These are phyloP conservation scores for Mystacides longicornis DNA, from an alignment of 2,888 invertebrate genomes.

Conservation along the genomic window DNA sequence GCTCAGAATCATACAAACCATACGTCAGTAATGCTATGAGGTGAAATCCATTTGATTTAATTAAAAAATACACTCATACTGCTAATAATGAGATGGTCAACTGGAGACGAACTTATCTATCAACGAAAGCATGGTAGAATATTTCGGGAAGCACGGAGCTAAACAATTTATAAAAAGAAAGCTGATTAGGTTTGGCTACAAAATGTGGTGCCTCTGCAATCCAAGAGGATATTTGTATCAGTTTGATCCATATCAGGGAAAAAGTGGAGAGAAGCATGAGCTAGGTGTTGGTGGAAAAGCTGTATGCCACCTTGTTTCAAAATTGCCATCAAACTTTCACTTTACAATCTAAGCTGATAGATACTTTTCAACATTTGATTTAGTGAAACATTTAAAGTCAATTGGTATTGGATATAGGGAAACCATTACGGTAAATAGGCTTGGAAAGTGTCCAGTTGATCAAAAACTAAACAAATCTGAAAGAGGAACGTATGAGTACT, in stretches of 20 bases:
- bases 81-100: neutral
- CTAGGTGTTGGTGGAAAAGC: neutral
- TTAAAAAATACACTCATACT: neutral
- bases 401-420: neutral
- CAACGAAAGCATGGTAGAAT: neutral
- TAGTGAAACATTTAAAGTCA: neutral
- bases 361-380: neutral
- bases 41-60: neutral
- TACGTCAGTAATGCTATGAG: neutral
- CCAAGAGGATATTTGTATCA: neutral
- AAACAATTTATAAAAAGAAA: neutral
- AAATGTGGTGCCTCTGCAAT: neutral
- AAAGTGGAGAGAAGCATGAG: neutral
- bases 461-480: neutral
- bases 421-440: neutral
- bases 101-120: neutral
- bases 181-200: neutral
- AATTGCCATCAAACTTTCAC: neutral
- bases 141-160: neutral
- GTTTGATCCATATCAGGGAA: neutral
- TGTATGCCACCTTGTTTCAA: neutral
- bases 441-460: neutral
- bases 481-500: neutral
- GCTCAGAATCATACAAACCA: neutral
- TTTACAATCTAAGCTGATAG: neutral